A percentile compares a stretch with the other conserved stretches of the same genome.
Evolutionary conservation across 2,113 vertebrate species (phyloP).

Genomic region (Excalfactoria chinensis): DNA sequence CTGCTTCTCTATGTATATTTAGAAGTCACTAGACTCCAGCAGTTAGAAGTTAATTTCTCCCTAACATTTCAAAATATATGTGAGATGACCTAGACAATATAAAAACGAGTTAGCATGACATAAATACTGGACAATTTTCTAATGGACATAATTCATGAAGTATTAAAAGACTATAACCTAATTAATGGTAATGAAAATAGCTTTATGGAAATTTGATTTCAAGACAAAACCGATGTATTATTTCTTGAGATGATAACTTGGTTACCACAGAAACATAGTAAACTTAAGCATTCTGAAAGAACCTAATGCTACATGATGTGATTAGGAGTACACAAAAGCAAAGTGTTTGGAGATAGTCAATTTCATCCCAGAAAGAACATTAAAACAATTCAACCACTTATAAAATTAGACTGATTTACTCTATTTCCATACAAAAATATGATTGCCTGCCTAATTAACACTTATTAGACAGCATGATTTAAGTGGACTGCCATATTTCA

Average conservation of each 20-base stretch:
- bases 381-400: neutral
- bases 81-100: neutral
- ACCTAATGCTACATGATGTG: neutral
- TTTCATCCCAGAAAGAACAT: neutral
- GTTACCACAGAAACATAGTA: neutral
- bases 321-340: neutral
- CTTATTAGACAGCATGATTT: neutral
- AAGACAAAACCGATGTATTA: neutral
- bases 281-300: neutral
- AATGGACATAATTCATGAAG: neutral
- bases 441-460: neutral
- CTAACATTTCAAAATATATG: neutral
- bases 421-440: neutral
- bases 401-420: neutral
- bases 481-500: neutral
- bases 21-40: neutral
- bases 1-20: neutral
- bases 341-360: neutral
- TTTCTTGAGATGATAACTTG: neutral
- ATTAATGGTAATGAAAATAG: slow-evolving; percentile 14
- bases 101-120: neutral
- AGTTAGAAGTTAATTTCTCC: neutral
- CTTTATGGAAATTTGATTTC: slow-evolving; percentile 1
- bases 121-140: neutral
- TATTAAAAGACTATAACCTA: neutral